phyloP scores from a whole-genome alignment of 2,797 vertebrate species.

The Chelon labrosus region DNA sequence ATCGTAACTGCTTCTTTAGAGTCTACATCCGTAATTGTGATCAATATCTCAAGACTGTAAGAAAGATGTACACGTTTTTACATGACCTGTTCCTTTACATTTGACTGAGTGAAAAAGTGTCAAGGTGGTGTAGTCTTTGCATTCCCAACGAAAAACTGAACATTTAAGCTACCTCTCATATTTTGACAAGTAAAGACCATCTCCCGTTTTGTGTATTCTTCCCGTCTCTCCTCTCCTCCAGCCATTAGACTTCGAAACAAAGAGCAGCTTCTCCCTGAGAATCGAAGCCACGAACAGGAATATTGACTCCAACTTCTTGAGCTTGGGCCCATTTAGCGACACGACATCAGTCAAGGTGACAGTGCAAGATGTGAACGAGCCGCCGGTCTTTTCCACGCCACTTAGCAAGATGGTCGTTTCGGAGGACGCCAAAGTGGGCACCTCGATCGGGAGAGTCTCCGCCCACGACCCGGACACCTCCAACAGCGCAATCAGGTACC shows the following conservation, averaged over 20 bases:
- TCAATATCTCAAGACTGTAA: conserved; percentile 38
- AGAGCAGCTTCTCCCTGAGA: conserved; percentile 90
- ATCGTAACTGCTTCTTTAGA: conserved; percentile 40
- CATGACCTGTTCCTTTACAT: conserved; percentile 5
- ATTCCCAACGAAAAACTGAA: conserved; percentile 4
- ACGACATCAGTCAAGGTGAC: conserved; percentile 90
- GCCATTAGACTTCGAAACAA: conserved; percentile 95
- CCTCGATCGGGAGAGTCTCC: conserved; percentile 91
- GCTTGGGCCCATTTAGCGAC: conserved; percentile 92
- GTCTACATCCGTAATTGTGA: conserved; percentile 45
- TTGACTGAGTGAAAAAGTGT: conserved; percentile 6
- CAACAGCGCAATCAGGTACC: conserved; percentile 91
- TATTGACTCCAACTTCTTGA: conserved; percentile 92
- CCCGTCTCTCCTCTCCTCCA: conserved; percentile 55
- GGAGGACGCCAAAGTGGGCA: conserved; percentile 92
- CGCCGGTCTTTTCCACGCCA: conserved; percentile 87
- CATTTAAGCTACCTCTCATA: neutral
- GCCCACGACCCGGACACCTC: conserved; percentile 93
- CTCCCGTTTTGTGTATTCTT: neutral
- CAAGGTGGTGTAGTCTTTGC: neutral
- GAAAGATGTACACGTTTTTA: conserved; percentile 24
- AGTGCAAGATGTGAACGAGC: conserved; percentile 95
- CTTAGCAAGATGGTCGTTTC: conserved; percentile 92
- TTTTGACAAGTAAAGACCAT: conserved; percentile 22
- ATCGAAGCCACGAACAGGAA: conserved; percentile 95